Percentiles rank a stretch among this genome's conserved stretches.
Conservation (phyloP, 2,888 invertebrate genomes). For the Amiota minor region DNA sequence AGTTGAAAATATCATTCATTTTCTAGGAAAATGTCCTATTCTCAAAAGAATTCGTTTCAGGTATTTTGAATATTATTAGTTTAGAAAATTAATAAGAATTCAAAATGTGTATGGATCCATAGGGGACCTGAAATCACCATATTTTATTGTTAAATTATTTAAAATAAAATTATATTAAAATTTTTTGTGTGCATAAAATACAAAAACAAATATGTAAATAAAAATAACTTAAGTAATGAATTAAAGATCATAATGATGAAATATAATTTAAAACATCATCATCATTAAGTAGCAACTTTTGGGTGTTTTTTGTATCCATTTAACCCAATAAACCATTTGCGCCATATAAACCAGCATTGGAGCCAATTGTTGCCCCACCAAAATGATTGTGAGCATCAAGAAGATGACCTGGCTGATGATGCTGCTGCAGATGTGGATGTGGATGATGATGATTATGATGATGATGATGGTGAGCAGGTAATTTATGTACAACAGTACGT, state of each 20-base stretch:
- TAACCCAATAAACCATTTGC: conserved; percentile 53
- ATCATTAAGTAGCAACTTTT: too few relatives aligned
- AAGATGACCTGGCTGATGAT: not conserved
- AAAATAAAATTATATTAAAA: too few relatives aligned
- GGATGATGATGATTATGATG: conserved; percentile 30
- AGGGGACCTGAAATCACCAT: too few relatives aligned
- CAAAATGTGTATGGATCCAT: too few relatives aligned
- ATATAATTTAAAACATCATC: too few relatives aligned
- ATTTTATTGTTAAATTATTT: too few relatives aligned
- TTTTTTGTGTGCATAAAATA: not conserved
- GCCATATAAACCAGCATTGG: conserved; percentile 37
- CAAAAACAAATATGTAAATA: conserved; percentile 23
- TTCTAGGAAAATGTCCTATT: too few relatives aligned
- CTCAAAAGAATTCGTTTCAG: too few relatives aligned
- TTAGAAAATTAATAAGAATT: too few relatives aligned
- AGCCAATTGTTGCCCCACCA: not conserved
- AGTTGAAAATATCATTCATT: too few relatives aligned
- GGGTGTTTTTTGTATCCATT: not conserved
- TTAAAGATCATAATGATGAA: not conserved
- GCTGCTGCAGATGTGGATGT: not conserved
- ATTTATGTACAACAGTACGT: conserved; percentile 77
- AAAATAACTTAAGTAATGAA: not conserved
- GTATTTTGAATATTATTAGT: too few relatives aligned
- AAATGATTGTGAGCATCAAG: not conserved
- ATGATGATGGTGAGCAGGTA: conserved; percentile 44